Evolutionary conservation across 1,140 invertebrate species (phyloP), one percentile per base, ranked within the genome.

Genomic region (Tetranychus cinnabarinus): DNA sequence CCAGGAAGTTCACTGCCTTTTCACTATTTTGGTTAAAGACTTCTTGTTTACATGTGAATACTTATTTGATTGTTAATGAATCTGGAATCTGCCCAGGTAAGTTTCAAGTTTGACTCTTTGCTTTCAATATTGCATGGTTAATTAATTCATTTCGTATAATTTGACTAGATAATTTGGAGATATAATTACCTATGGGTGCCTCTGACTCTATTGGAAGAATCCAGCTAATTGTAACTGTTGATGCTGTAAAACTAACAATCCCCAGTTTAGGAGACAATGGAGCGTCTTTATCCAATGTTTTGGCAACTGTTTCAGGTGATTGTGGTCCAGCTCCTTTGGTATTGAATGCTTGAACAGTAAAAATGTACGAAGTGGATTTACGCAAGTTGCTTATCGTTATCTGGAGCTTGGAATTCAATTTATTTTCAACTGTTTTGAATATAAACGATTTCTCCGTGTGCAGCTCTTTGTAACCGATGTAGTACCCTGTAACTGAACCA

Each of bases 311-410:
- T 67, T 88, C 84, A 15, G 82, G 78, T 3, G 86, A 89, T 31
- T 82, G 79, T 1, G 89, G 89, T 42, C 90, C 89, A 54, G 84
- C 80, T 1, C 91, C 91, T 65, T 87, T 78, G 45, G 83, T 84
- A 67, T 95, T 97, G 69, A 88, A 93, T 2, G 89, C 88, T 71
- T 93, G 88, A 0, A 96, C 85, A 4, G 65, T 62, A n/a, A 68
- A 56, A n/a, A 46, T 56, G 56, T 68, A 64, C 1, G 55, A 10
- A 2, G 60, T 64, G 23, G 64, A 33, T 57, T 57, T 61, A 23
- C 58, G 54, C 6, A 64, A 36, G 54, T 62, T 62, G n/a, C 39
- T 59, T 7, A 64, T 39, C 54, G 42, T 31, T 8, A 45, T 15
- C n/a, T 58, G 23, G 2, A 45, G n/a, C 33, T 63, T 61, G 8